These are phyloP conservation scores for Atrichornis clamosus DNA, from an alignment of 2,113 vertebrate species.

Conservation along the genomic window DNA sequence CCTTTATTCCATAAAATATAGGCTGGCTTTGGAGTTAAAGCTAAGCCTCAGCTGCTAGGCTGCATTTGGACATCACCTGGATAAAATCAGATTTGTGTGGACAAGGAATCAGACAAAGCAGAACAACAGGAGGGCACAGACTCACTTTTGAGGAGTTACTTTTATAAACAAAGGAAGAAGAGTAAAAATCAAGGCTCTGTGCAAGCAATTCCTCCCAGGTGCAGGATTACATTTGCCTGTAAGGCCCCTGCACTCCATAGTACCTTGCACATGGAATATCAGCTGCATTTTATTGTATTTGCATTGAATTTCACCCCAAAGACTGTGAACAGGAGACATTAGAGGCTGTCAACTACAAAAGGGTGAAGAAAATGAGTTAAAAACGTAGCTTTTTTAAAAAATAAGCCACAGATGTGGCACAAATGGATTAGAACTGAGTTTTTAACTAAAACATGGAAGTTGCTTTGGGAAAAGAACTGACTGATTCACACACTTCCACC, in stretches of 20 bases:
- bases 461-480: neutral
- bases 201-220: neutral
- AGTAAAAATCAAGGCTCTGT: neutral
- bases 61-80: neutral
- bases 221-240: neutral
- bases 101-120: neutral
- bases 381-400: neutral
- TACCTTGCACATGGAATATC: neutral
- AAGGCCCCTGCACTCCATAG: neutral
- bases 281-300: neutral
- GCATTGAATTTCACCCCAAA: neutral
- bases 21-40: neutral
- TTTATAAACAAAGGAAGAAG: neutral
- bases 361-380: neutral
- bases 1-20: neutral
- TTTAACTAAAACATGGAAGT: neutral
- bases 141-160: neutral
- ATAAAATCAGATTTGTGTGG: neutral
- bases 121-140: neutral
- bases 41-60: neutral
- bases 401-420: neutral
- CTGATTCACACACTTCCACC: neutral
- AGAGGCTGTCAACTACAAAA: neutral
- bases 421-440: neutral
- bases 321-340: neutral